Base-by-base conservation (phyloP, 2,888 invertebrate genomes). In the Morpho achilles region DNA sequence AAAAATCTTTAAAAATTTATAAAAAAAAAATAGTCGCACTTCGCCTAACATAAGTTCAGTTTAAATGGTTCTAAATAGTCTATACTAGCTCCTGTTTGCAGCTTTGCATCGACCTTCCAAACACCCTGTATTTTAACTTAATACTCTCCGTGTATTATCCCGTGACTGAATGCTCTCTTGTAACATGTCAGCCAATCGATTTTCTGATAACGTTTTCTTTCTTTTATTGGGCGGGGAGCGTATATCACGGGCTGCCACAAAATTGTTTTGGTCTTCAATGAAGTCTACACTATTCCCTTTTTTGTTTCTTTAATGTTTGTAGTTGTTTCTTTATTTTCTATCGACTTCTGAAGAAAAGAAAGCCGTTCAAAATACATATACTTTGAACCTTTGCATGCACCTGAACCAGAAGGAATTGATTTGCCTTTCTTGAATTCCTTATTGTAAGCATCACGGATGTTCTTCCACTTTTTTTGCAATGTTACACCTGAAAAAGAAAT, bases 281-380 rank as follows among this genome's bases (percentile, higher is more conserved):
- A 43, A 9, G 43, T 43, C n/a, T n/a, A 8, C 8, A 43, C 8
- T 43, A 9, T 43, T 5, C n/a, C 4, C 43, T 66, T 56, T 62
- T 52, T 67, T 65, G 66, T 49, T 53, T 53, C 45, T 49, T 53
- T 44, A 2, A 58, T 58, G 39, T 45, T 67, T 67, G 58, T 67
- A 56, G 62, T 64, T 65, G 68, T 65, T 56, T 64, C 61, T 61
- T 68, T 68, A 57, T 66, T 67, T 62, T 54, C 60, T 43, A 43
- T 43, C 43, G 43, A 9, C 61, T 69, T 72, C 63, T 67, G 66
- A 56, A 71, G 67, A 63, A 74, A 74, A 63, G 66, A 63, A 52
- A 73, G 58, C 63, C 68, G 61, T 64, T 63, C 62, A 66, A 70
- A 69, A 67, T 69, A 72, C 60, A 73, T 63, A 65, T 73, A 69